These are phyloP conservation scores for Zoroaster sp. DNA, from an alignment of 53 echinoderm and acorn worm species.

Conservation along the genomic window DNA sequence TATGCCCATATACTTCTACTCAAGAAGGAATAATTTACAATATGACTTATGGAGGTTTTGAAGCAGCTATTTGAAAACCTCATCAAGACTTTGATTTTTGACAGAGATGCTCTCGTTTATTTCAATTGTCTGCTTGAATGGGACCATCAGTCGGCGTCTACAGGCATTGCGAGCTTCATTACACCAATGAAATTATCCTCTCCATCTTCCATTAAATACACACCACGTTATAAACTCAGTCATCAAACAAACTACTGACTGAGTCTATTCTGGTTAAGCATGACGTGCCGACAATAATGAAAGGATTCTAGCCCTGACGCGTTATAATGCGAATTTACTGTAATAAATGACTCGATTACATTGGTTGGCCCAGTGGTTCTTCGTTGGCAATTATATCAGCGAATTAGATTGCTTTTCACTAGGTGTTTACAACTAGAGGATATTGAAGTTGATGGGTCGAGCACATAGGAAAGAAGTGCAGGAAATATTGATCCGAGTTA, in stretches of 20 bases:
- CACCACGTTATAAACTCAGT: not conserved
- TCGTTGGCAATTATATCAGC: conserved; percentile 8
- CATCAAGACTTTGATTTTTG: not conserved
- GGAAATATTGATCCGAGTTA: not conserved
- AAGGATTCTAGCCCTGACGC: not conserved
- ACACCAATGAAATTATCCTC: conserved; percentile 38
- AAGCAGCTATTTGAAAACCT: not conserved
- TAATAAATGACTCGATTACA: conserved; percentile 47
- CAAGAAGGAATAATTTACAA: not conserved
- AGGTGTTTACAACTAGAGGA: conserved; percentile 1
- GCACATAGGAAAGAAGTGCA: not conserved
- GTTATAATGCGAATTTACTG: not conserved
- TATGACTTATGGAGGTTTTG: not conserved
- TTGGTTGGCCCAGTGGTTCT: not conserved
- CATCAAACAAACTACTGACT: not conserved
- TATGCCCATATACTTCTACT: not conserved
- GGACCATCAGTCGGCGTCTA: conserved; percentile 10
- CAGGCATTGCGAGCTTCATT: not conserved
- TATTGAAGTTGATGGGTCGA: conserved; percentile 42
- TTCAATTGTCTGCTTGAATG: conserved; percentile 42
- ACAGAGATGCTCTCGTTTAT: conserved; percentile 7
- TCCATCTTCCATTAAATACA: conserved; percentile 7
- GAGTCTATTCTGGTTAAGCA: not conserved
- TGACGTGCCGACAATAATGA: not conserved
- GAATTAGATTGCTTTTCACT: conserved; percentile 47